phyloP scores from a whole-genome alignment of 2,888 invertebrate genomes.

The Psylliodes chrysocephalus region DNA sequence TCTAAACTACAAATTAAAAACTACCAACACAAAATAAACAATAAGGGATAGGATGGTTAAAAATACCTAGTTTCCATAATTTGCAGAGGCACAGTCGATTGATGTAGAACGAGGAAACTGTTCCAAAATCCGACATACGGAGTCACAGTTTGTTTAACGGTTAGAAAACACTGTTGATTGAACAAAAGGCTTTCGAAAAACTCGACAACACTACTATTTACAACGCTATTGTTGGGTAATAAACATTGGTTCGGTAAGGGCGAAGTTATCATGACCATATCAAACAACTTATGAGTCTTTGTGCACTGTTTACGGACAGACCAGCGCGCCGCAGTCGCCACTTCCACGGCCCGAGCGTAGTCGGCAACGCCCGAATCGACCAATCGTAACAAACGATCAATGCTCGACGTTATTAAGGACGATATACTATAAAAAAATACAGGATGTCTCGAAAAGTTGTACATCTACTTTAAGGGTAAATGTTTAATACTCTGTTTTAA shows the following conservation, averaged over 20 bases:
- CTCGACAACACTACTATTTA: slow-evolving; percentile 36
- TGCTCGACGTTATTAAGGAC: slow-evolving; percentile 25
- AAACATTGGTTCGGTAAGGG: slow-evolving; percentile 64
- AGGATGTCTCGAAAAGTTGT: background rate
- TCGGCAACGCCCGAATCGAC: slow-evolving; percentile 15
- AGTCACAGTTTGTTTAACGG: slow-evolving; percentile 57
- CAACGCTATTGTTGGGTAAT: slow-evolving; percentile 62
- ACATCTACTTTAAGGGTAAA: background rate
- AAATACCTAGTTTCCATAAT: slow-evolving; percentile 61
- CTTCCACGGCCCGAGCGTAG: slow-evolving; percentile 2
- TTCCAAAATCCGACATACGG: slow-evolving; percentile 64
- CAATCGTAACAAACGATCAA: slow-evolving; percentile 22
- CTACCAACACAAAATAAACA: slow-evolving; percentile 10
- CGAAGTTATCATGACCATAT: slow-evolving; percentile 67
- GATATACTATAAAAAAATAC: slow-evolving; percentile 2
- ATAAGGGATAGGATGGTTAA: background rate
- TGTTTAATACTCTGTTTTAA: too few relatives aligned
- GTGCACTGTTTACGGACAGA: slow-evolving; percentile 52
- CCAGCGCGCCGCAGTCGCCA: slow-evolving; percentile 43
- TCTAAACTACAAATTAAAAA: too few relatives aligned
- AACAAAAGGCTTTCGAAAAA: slow-evolving; percentile 58
- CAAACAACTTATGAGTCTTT: slow-evolving; percentile 54
- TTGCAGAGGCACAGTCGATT: slow-evolving; percentile 54
- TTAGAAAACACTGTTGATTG: slow-evolving; percentile 60
- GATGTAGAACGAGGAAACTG: slow-evolving; percentile 59